Base-by-base conservation (phyloP, 2,113 vertebrate genomes). In the Chamaea fasciata region DNA sequence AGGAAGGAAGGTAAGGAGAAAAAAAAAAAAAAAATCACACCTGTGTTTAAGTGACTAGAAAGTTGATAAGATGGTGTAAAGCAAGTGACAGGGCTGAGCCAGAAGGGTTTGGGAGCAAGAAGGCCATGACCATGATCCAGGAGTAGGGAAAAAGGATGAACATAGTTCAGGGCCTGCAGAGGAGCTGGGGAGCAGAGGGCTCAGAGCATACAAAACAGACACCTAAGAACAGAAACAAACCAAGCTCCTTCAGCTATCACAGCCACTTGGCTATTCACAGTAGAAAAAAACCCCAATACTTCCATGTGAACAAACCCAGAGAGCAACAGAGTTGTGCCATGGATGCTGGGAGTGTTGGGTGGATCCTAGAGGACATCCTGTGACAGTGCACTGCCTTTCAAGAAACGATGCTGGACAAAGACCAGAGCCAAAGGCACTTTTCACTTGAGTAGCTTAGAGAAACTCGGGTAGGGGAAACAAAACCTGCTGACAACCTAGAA, bases 111-210 rank as follows among this genome's bases (percentile, higher is more conserved):
- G 21, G 24, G 56, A 92, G 22, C 4, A 22, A 65, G 50, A 86
- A 67, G 15, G 37, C 14, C 65, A 39, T 5, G 5, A 20, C 1
- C 7, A 11, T 15, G n/a, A 82, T 31, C 12, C 0, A 0, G 16
- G 2, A 68, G 24, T 3, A 82, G 14, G 39, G 14, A 60, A 37
- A 86, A 55, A 26, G 24, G 11, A 56, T 33, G 23, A 44, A 21
- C 2, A 5, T 10, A 59, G 28, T 42, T 80, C 30, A 50, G 12
- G 3, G 3, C 2, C 4, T 28, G 5, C 22, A 71, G 27, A 80
- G 8, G 22, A 59, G 14, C 13, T 73, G 22, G 17, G 42, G 13
- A 87, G 11, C 56, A 55, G 18, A 11, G 28, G 60, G 10, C 12
- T 79, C 49, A 63, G 26, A 59, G 53, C 57, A 76, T 4, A 21